These are phyloP conservation scores for Sakesphorus luctuosus DNA, from an alignment of 2,113 vertebrate genomes.

Conservation along the genomic window DNA sequence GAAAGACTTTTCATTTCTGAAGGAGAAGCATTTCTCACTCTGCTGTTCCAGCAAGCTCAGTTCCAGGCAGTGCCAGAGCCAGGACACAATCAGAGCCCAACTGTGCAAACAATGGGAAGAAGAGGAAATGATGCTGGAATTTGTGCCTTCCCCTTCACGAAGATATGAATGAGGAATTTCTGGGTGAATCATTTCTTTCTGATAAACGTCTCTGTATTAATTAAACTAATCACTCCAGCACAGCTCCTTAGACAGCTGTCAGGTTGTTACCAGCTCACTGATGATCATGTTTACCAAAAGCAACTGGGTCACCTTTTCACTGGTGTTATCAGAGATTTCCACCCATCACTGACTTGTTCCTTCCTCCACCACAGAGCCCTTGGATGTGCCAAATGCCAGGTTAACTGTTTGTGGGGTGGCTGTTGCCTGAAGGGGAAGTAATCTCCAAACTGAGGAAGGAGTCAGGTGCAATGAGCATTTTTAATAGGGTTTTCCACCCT, in stretches of 20 bases:
- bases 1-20: background rate
- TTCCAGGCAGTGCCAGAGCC: background rate
- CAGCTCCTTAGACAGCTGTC: background rate
- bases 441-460: background rate
- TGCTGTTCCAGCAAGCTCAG: background rate
- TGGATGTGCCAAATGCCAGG: background rate
- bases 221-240: constrained; percentile 34
- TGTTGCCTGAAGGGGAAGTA: background rate
- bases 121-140: constrained; percentile 38
- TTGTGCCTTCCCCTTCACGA: background rate
- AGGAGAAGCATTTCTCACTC: background rate
- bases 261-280: background rate
- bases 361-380: constrained; percentile 7
- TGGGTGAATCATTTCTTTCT: constrained; percentile 44
- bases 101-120: background rate
- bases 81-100: background rate
- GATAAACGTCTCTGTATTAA: background rate
- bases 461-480: background rate
- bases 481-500: background rate
- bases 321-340: constrained; percentile 14
- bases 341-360: constrained; percentile 26
- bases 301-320: background rate
- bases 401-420: background rate
- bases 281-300: background rate
- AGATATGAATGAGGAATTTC: constrained; percentile 12